Conservation (phyloP, 2,113 vertebrate genomes). For the Benitochromis conjunctus region DNA sequence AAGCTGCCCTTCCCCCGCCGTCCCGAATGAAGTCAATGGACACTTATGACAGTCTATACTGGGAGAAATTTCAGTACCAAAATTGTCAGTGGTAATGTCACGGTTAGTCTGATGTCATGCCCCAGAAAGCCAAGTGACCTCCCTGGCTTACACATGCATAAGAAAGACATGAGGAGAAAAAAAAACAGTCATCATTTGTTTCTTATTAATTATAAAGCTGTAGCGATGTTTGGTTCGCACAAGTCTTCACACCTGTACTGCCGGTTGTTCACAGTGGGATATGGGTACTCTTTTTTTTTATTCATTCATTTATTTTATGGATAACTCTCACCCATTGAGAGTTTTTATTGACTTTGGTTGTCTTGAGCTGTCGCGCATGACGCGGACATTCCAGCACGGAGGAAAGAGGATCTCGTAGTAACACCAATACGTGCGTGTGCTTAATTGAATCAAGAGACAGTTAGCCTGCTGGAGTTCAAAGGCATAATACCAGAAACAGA, state of each 20-base stretch:
- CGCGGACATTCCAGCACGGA: conserved; percentile 48
- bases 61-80: conserved; percentile 42
- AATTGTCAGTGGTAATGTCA: conserved; percentile 14
- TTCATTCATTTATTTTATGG: neutral
- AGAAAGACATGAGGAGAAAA: neutral
- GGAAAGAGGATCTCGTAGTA: conserved; percentile 11
- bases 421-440: conserved; percentile 12
- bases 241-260: neutral
- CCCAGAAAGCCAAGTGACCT: conserved; percentile 4
- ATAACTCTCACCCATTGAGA: neutral
- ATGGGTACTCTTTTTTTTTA: neutral
- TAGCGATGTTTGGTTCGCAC: accelerated
- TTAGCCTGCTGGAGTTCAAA: conserved; percentile 28
- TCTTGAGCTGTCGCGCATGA: conserved; percentile 45
- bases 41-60: conserved; percentile 54
- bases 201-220: neutral
- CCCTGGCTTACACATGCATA: neutral
- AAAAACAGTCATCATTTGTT: neutral
- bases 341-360: conserved; percentile 54
- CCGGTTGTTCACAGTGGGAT: conserved; percentile 24
- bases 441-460: conserved; percentile 58
- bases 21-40: conserved; percentile 52
- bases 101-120: conserved; percentile 22
- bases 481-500: conserved; percentile 64
- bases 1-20: conserved; percentile 24